Evolutionary conservation across 2,113 vertebrate species (phyloP).

Genomic region (Bothrops jararaca): DNA sequence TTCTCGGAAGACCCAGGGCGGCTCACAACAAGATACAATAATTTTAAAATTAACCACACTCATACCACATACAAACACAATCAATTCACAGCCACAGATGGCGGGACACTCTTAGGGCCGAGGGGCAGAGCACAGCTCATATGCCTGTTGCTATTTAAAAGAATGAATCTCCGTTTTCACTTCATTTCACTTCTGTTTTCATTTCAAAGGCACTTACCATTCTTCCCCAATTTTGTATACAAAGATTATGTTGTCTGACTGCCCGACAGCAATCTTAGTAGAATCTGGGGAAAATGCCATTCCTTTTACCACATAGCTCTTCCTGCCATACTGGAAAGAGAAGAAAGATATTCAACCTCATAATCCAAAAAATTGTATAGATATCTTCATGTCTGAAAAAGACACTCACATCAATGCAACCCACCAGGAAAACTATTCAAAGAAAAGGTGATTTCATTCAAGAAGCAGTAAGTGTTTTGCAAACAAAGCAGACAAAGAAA

Average conservation of each 20-base stretch:
- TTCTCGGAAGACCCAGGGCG: too few relatives aligned
- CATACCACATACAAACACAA: too few relatives aligned
- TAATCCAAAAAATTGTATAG: background rate
- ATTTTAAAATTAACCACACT: too few relatives aligned
- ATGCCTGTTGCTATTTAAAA: background rate
- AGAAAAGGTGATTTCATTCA: background rate
- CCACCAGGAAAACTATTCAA: background rate
- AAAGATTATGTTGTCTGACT: slow-evolving; percentile 92
- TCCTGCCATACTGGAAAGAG: slow-evolving; percentile 83
- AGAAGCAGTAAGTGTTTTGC: background rate
- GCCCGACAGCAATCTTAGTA: slow-evolving; percentile 91
- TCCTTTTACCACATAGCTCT: slow-evolving; percentile 88
- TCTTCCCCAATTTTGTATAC: slow-evolving; percentile 95
- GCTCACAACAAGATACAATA: too few relatives aligned
- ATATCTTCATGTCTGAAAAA: background rate
- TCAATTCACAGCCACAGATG: too few relatives aligned
- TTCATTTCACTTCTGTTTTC: too few relatives aligned
- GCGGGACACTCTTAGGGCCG: too few relatives aligned
- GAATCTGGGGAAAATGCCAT: slow-evolving; percentile 96
- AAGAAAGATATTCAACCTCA: background rate
- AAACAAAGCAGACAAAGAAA: background rate
- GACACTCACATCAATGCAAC: background rate
- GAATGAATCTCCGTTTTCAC: background rate
- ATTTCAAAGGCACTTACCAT: slow-evolving; percentile 81
- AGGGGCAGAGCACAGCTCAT: too few relatives aligned